These are phyloP conservation scores for Sebastiscus albofasciatus DNA, from an alignment of 2,797 vertebrate genomes.

Conservation along the genomic window DNA sequence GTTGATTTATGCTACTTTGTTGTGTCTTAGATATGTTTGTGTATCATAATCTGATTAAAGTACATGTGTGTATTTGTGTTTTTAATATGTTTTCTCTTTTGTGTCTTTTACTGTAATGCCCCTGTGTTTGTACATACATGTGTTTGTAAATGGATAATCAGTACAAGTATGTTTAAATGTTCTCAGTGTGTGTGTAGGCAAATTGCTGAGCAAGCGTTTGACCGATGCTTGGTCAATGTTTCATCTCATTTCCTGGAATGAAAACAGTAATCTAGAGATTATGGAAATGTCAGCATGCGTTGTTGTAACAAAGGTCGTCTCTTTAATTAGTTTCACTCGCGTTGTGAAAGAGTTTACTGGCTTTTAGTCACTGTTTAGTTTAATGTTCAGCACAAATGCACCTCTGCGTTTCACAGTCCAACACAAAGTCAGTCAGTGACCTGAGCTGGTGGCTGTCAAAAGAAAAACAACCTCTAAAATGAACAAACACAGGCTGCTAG, in stretches of 20 bases:
- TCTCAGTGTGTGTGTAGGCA: neutral
- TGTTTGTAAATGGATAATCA: conserved; percentile 8
- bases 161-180: neutral
- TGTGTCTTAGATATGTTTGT: neutral
- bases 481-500: neutral
- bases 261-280: conserved; percentile 1
- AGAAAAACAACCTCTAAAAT: neutral
- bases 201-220: conserved; percentile 13
- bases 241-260: conserved; percentile 41
- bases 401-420: neutral
- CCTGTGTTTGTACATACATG: neutral
- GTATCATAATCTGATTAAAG: neutral
- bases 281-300: conserved; percentile 3
- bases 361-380: conserved; percentile 30
- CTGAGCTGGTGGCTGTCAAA: neutral
- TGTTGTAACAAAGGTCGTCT: conserved; percentile 52
- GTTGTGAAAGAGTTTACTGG: conserved; percentile 33
- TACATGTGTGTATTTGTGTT: neutral
- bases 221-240: conserved; percentile 46
- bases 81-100: neutral
- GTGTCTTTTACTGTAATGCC: neutral
- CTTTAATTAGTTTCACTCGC: conserved; percentile 12
- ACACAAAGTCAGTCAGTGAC: neutral
- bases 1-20: conserved; percentile 18
- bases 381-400: conserved; percentile 7